A percentile compares a stretch with the other conserved stretches of the same genome.
Evolutionary conservation across 2,888 invertebrate genomes (phyloP).

Genomic region (Anthrax anthrax): DNA sequence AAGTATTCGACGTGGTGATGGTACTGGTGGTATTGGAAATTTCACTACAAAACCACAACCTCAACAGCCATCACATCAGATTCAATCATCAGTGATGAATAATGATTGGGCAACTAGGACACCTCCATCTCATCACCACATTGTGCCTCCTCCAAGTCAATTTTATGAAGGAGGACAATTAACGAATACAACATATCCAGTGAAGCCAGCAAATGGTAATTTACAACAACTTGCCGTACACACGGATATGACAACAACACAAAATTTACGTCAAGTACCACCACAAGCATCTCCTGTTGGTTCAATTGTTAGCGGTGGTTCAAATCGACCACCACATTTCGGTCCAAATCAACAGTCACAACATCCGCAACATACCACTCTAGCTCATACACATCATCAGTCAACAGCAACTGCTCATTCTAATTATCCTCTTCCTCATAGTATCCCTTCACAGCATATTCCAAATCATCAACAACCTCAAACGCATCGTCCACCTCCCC

Average conservation of each 20-base stretch:
- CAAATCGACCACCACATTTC: slow-evolving; percentile 24
- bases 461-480: slow-evolving; percentile 18
- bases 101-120: slow-evolving; percentile 1
- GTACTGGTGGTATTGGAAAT: slow-evolving; percentile 19
- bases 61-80: slow-evolving; percentile 15
- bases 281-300: slow-evolving; percentile 37
- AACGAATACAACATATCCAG: slow-evolving; percentile 15
- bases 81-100: slow-evolving; percentile 5
- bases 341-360: slow-evolving; percentile 6
- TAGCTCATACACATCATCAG: slow-evolving; percentile 2
- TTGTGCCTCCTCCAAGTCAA: slow-evolving; percentile 13
- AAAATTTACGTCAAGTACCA: slow-evolving; percentile 27
- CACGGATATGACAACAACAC: slow-evolving; percentile 19
- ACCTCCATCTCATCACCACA: slow-evolving; percentile 8
- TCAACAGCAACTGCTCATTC: slow-evolving; percentile 1
- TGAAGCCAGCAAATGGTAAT: slow-evolving; percentile 18
- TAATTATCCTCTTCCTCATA: slow-evolving; percentile 12
- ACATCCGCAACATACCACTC: background rate
- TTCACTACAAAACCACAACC: slow-evolving; percentile 14
- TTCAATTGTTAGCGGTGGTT: slow-evolving; percentile 32
- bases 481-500: slow-evolving; percentile 34
- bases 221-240: slow-evolving; percentile 24
- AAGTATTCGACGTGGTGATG: slow-evolving; percentile 10
- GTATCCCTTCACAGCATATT: slow-evolving; percentile 10
- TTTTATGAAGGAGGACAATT: slow-evolving; percentile 10